These are phyloP conservation scores for fruit fly (Drosophila melanogaster) DNA, from an alignment of 1,140 invertebrate species.

Conservation along the genomic window Release_6_plus_ISO1_MT NC_004354.4:6996501-6997000, in stretches of 20 bases:
- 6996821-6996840: constrained; percentile 18
- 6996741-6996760: constrained; percentile 17
- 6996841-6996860: constrained; percentile 10
- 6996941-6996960: not conserved
- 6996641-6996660: constrained; percentile 8
- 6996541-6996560: not conserved
- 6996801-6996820: constrained; percentile 32
- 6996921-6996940: too few species aligned
- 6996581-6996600: constrained; percentile 16
- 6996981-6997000: constrained; percentile 8
- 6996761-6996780: constrained; percentile 10
- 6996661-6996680: not conserved
- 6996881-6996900: not conserved
- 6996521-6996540: constrained; percentile 35
- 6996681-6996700: constrained; percentile 49
- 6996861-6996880: not conserved
- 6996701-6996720: constrained; percentile 29
- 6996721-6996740: constrained; percentile 24
- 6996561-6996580: constrained; percentile 32
- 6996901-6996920: not conserved
- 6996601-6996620: constrained; percentile 37
- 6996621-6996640: constrained; percentile 18
- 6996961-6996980: not conserved
- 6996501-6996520: constrained; percentile 17
- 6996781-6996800: constrained; percentile 9